These are phyloP conservation scores for Ameiurus melas DNA, from an alignment of 2,113 vertebrate genomes.

Conservation along the genomic window DNA sequence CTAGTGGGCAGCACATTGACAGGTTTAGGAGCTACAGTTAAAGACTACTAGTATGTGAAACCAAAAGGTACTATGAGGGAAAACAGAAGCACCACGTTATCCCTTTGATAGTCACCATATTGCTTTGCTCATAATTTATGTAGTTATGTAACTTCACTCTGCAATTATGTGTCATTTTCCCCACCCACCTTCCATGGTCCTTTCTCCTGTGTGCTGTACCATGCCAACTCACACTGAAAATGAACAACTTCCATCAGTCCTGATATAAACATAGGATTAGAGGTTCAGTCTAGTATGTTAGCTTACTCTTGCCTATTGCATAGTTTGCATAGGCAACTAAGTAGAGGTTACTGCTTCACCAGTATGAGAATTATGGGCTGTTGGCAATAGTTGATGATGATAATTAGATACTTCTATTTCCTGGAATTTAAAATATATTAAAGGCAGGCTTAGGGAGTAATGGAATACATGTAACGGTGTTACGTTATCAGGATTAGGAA, in stretches of 20 bases:
- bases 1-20: not conserved
- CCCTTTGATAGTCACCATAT: not conserved
- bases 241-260: not conserved
- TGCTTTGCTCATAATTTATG: not conserved
- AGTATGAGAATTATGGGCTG: not conserved
- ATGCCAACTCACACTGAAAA: not conserved
- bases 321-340: not conserved
- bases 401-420: not conserved
- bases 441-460: too few relatives aligned
- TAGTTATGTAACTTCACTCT: not conserved
- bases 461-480: too few relatives aligned
- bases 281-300: not conserved
- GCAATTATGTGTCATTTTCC: not conserved
- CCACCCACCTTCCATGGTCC: not conserved
- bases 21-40: not conserved
- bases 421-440: not conserved
- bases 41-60: not conserved
- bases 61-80: not conserved
- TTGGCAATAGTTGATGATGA: not conserved
- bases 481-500: too few relatives aligned
- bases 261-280: not conserved
- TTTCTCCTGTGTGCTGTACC: not conserved
- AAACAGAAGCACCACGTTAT: not conserved
- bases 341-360: not conserved
- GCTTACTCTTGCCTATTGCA: not conserved